phyloP scores from a whole-genome alignment of 2,113 vertebrate genomes.

The Colaptes auratus region DNA sequence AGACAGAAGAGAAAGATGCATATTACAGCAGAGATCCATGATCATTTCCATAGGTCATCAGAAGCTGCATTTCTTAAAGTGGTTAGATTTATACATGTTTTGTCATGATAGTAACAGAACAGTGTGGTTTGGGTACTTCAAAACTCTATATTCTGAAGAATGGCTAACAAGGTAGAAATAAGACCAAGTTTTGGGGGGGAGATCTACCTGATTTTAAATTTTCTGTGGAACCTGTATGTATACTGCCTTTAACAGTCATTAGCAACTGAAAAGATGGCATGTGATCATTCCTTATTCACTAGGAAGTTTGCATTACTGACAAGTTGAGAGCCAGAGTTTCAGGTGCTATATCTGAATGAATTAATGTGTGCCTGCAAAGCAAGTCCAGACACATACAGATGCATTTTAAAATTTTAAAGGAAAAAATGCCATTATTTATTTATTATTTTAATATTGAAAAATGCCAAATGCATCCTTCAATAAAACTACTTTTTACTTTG shows the following conservation, averaged over 20 bases:
- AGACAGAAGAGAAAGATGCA: not conserved
- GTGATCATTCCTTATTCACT: not conserved
- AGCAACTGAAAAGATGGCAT: not conserved
- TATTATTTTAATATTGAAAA: constrained; percentile 58
- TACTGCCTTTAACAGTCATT: not conserved
- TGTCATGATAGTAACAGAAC: not conserved
- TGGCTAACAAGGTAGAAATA: not conserved
- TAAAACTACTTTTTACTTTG: constrained; percentile 52
- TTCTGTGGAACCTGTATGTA: not conserved
- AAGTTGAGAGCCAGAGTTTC: constrained; percentile 8
- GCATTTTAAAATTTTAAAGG: constrained; percentile 50
- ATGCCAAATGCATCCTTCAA: constrained; percentile 11
- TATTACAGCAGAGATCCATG: not conserved
- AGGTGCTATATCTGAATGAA: constrained; percentile 26
- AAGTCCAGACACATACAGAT: not conserved
- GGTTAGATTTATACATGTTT: not conserved
- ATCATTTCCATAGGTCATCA: not conserved
- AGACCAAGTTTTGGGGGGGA: not conserved
- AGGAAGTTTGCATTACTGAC: not conserved
- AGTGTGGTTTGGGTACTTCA: not conserved
- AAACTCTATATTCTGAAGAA: not conserved
- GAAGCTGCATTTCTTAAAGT: not conserved
- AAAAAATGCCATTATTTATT: constrained; percentile 52
- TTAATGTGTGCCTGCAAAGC: constrained; percentile 5
- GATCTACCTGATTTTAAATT: not conserved